These are phyloP conservation scores for Hyles vespertilio DNA, from an alignment of 1,140 invertebrate genomes.

Conservation along the genomic window DNA sequence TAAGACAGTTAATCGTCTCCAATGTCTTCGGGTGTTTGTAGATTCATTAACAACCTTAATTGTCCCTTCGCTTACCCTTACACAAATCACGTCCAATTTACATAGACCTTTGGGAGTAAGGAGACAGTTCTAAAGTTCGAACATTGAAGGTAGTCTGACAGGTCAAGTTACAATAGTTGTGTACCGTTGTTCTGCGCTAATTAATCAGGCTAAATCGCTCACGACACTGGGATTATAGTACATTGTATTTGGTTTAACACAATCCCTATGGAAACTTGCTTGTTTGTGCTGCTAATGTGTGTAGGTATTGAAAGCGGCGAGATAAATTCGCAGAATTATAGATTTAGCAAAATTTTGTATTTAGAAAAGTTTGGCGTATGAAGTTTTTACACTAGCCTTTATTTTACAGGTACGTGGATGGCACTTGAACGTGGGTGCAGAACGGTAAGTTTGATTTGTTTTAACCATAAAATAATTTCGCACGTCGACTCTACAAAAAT, in stretches of 20 bases:
- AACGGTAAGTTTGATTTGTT: too few relatives aligned
- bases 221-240: conserved; percentile 43
- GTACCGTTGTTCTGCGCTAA: conserved; percentile 38
- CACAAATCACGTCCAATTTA: conserved; percentile 16
- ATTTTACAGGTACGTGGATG: too few relatives aligned
- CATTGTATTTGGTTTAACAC: conserved; percentile 48
- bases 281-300: not conserved
- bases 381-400: too few relatives aligned
- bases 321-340: too few relatives aligned
- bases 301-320: too few relatives aligned
- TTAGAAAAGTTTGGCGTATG: too few relatives aligned
- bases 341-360: too few relatives aligned
- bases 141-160: not conserved
- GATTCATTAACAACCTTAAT: conserved; percentile 35
- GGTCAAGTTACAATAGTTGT: conserved; percentile 17
- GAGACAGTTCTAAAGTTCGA: not conserved
- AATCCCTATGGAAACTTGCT: conserved; percentile 19
- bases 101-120: conserved; percentile 8
- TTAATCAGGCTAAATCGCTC: conserved; percentile 50
- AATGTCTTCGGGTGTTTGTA: conserved; percentile 22
- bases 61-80: conserved; percentile 22
- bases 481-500: too few relatives aligned
- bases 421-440: too few relatives aligned
- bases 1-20: conserved; percentile 23
- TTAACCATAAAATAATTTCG: too few relatives aligned